phyloP scores from a whole-genome alignment of 2,888 invertebrate species.

The Bombylius major region DNA sequence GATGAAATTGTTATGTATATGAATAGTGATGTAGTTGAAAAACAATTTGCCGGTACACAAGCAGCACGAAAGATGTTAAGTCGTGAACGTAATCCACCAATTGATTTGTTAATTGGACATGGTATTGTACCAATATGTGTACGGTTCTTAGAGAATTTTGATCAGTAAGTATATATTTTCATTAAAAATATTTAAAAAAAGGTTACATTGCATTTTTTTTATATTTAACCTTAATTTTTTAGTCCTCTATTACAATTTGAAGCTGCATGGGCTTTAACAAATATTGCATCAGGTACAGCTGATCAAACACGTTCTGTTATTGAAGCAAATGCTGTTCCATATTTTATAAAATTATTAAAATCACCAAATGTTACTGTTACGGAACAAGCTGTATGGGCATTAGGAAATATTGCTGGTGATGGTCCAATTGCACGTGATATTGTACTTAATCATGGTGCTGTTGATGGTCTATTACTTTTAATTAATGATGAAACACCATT shows the following conservation, averaged over 20 bases:
- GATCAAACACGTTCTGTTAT: constrained; percentile 84
- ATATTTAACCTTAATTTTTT: neutral
- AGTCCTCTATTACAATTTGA: constrained; percentile 80
- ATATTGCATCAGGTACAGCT: constrained; percentile 89
- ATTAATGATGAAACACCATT: constrained; percentile 49
- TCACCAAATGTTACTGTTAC: constrained; percentile 57
- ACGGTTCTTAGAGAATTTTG: constrained; percentile 53
- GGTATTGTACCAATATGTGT: constrained; percentile 78
- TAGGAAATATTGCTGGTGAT: constrained; percentile 95
- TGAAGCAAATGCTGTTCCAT: constrained; percentile 70
- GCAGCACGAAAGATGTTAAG: constrained; percentile 80
- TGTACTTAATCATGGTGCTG: constrained; percentile 58
- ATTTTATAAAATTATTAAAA: constrained; percentile 58
- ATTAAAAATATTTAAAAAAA: neutral
- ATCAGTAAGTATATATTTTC: constrained; percentile 46
- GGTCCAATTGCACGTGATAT: constrained; percentile 68
- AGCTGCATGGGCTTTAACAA: constrained; percentile 94
- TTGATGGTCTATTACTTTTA: constrained; percentile 56
- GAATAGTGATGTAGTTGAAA: constrained; percentile 46
- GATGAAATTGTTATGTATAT: constrained; percentile 64
- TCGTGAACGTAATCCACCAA: constrained; percentile 81
- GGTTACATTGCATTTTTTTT: too few species aligned
- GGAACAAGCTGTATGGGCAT: constrained; percentile 93
- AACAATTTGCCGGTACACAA: constrained; percentile 60
- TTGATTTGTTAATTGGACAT: constrained; percentile 67